Conservation (phyloP, 2,113 vertebrate species). For the Mobula birostris region DNA sequence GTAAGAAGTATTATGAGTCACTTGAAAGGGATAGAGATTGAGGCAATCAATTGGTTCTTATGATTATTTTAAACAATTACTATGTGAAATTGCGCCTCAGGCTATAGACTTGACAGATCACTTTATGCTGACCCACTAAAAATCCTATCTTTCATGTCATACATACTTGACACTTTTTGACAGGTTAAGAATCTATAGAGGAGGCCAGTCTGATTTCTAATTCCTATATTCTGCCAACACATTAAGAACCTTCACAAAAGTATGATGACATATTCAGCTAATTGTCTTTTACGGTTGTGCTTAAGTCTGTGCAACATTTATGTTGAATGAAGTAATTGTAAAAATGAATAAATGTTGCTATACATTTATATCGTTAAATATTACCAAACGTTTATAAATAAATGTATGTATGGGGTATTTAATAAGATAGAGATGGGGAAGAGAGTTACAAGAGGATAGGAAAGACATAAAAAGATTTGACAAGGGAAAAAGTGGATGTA, state of each 20-base stretch:
- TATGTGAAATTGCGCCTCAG: conserved; percentile 29
- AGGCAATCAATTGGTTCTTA: conserved; percentile 12
- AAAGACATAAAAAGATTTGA: background rate
- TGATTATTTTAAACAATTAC: conserved; percentile 26
- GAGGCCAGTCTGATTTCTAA: background rate
- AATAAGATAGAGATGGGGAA: background rate
- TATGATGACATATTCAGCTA: background rate
- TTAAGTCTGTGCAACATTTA: background rate
- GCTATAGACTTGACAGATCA: background rate
- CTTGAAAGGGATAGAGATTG: background rate
- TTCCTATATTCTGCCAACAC: background rate
- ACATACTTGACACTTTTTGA: background rate
- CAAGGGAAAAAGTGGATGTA: background rate
- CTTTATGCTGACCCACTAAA: background rate
- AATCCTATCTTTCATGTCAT: background rate
- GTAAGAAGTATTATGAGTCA: background rate
- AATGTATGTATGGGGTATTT: background rate
- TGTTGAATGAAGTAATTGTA: background rate
- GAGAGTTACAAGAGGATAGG: background rate
- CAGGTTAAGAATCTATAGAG: background rate
- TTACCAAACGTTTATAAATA: no score
- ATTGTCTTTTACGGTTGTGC: background rate
- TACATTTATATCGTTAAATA: no score
- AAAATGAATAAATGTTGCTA: background rate
- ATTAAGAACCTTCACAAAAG: background rate